phyloP scores from a whole-genome alignment of 2,797 vertebrate genomes.

The Ctenopoma kingsleyae region DNA sequence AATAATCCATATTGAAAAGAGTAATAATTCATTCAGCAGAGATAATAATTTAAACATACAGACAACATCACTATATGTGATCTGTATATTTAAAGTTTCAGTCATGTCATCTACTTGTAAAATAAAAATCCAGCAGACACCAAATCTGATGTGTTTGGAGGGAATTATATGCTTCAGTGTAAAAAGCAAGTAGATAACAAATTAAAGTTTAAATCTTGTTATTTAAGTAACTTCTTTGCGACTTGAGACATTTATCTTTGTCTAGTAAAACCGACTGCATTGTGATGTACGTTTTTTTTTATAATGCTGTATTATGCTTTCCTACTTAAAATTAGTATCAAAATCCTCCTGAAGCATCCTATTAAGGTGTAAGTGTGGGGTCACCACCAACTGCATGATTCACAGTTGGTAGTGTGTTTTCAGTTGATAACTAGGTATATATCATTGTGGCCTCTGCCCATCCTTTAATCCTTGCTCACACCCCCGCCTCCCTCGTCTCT shows the following conservation, averaged over 20 bases:
- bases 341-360: slow-evolving; percentile 16
- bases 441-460: slow-evolving; percentile 80
- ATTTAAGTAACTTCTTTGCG: background rate
- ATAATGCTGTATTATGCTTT: background rate
- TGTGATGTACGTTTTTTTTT: background rate
- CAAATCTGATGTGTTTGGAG: background rate
- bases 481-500: slow-evolving; percentile 66
- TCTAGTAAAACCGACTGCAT: background rate
- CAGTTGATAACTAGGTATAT: slow-evolving; percentile 72
- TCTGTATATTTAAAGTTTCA: background rate
- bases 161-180: background rate
- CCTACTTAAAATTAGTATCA: slow-evolving; percentile 16
- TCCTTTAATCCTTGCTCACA: slow-evolving; percentile 75
- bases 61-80: too few species aligned
- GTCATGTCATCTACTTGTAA: background rate
- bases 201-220: background rate
- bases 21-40: slow-evolving; percentile 3
- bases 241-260: background rate
- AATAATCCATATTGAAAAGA: slow-evolving; percentile 14
- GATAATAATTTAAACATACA: slow-evolving; percentile 12
- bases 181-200: background rate
- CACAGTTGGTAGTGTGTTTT: slow-evolving; percentile 74
- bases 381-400: slow-evolving; percentile 57
- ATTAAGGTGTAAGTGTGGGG: background rate
- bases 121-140: background rate